Percentiles rank a stretch among this genome's conserved stretches.
Conservation (phyloP, 2,797 vertebrate species). For the Dendrocincla fuliginosa region DNA sequence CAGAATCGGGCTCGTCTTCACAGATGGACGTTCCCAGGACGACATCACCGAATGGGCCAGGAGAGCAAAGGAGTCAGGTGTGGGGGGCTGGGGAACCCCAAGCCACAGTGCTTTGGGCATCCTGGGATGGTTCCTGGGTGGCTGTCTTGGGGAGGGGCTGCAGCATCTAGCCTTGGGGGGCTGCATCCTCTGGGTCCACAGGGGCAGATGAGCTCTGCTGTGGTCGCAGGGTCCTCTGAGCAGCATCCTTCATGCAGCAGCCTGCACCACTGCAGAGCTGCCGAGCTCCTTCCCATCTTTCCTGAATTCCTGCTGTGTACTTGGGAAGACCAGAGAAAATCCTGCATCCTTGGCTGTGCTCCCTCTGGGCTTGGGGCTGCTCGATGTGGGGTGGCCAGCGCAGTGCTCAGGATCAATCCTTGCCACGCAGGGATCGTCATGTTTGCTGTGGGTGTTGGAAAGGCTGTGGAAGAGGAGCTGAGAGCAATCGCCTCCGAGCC, state of each 20-base stretch:
- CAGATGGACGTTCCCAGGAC: constrained; percentile 95
- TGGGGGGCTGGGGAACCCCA: not conserved
- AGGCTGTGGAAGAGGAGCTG: constrained; percentile 94
- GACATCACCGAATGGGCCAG: constrained; percentile 92
- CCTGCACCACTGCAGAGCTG: fast-evolving
- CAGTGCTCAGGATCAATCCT: not conserved
- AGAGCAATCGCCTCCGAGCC: constrained; percentile 92
- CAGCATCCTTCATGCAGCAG: not conserved
- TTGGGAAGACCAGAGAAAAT: not conserved
- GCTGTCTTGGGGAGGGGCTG: not conserved
- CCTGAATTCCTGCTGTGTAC: not conserved
- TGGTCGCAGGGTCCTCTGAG: not conserved
- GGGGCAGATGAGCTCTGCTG: fast-evolving
- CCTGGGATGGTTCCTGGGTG: not conserved
- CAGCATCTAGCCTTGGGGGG: not conserved
- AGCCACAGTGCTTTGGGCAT: not conserved
- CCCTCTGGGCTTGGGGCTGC: not conserved
- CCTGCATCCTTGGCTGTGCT: not conserved
- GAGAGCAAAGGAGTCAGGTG: constrained; percentile 91
- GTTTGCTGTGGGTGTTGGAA: constrained; percentile 96
- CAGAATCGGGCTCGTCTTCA: constrained; percentile 91
- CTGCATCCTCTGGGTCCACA: fast-evolving
- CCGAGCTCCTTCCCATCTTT: fast-evolving
- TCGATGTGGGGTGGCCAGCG: fast-evolving
- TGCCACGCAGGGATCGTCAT: constrained; percentile 85